A percentile compares a stretch with the other conserved stretches of the same genome.
phyloP scores from a whole-genome alignment of 2,888 invertebrate species.

The Rhyacophila evoluta region DNA sequence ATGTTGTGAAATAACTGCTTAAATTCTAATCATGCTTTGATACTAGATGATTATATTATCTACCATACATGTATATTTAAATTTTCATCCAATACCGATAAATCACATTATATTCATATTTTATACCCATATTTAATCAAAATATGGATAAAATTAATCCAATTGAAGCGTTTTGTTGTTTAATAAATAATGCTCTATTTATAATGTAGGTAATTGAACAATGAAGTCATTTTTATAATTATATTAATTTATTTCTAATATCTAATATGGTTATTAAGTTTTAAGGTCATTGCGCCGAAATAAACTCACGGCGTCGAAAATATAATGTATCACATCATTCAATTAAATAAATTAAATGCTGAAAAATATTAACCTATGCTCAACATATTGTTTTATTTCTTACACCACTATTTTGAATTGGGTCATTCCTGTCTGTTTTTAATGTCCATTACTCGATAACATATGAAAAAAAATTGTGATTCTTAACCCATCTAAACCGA shows the following conservation, averaged over 20 bases:
- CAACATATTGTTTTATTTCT: conserved; percentile 42
- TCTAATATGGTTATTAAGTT: conserved; percentile 45
- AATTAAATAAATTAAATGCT: conserved; percentile 49
- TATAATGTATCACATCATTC: conserved; percentile 47
- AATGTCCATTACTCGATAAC: too few relatives aligned
- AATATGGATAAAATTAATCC: background rate
- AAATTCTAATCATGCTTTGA: too few relatives aligned
- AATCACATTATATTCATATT: background rate
- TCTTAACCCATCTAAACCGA: background rate
- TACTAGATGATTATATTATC: background rate
- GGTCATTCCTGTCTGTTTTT: background rate
- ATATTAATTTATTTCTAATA: conserved; percentile 35
- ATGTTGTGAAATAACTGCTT: background rate
- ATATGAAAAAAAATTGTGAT: background rate
- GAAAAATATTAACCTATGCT: conserved; percentile 51
- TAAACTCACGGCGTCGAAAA: conserved; percentile 29
- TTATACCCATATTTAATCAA: background rate
- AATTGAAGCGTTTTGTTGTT: background rate
- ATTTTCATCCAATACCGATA: background rate
- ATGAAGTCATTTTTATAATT: conserved; percentile 43
- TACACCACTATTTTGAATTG: background rate
- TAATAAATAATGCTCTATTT: conserved; percentile 8
- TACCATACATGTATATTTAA: background rate
- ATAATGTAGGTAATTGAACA: conserved; percentile 28
- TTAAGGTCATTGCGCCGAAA: conserved; percentile 30